A percentile compares a stretch with the other conserved stretches of the same genome.
Conservation (phyloP, 2,113 vertebrate genomes). For the Dicaeum eximium region DNA sequence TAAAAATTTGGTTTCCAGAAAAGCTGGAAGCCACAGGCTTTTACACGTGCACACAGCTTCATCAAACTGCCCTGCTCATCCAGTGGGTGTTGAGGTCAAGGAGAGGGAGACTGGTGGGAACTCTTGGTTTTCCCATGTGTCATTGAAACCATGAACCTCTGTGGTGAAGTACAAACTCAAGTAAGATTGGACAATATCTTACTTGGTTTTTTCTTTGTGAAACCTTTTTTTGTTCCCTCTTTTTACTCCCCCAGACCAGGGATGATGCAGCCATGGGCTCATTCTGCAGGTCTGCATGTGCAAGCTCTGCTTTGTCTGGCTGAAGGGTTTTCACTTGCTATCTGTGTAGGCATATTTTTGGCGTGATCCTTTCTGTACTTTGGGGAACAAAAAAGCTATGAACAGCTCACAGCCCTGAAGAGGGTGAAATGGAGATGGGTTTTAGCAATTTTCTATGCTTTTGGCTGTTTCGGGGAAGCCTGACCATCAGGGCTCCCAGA, state of each 20-base stretch:
- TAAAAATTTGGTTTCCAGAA: not conserved
- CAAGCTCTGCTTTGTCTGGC: not conserved
- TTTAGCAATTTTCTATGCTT: constrained; percentile 18
- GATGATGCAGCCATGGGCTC: not conserved
- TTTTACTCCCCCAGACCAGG: not conserved
- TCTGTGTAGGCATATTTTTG: not conserved
- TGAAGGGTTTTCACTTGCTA: not conserved
- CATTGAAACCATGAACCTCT: not conserved
- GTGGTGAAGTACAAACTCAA: not conserved
- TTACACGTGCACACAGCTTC: not conserved
- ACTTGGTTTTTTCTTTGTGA: not conserved
- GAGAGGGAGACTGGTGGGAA: not conserved
- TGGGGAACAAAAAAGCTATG: not conserved
- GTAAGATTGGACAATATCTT: not conserved
- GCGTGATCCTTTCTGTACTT: not conserved
- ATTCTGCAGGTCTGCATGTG: not conserved
- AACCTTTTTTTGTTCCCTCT: not conserved
- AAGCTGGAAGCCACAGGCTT: not conserved
- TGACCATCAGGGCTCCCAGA: not conserved
- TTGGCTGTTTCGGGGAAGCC: not conserved
- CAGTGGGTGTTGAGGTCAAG: not conserved
- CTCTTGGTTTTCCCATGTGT: not conserved
- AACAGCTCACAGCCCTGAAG: constrained; percentile 13
- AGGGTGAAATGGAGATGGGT: constrained; percentile 22
- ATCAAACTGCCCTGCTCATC: not conserved